A percentile compares a stretch with the other conserved stretches of the same genome.
Conservation (phyloP, 2,888 invertebrate genomes). For the Aporophyla nigra region DNA sequence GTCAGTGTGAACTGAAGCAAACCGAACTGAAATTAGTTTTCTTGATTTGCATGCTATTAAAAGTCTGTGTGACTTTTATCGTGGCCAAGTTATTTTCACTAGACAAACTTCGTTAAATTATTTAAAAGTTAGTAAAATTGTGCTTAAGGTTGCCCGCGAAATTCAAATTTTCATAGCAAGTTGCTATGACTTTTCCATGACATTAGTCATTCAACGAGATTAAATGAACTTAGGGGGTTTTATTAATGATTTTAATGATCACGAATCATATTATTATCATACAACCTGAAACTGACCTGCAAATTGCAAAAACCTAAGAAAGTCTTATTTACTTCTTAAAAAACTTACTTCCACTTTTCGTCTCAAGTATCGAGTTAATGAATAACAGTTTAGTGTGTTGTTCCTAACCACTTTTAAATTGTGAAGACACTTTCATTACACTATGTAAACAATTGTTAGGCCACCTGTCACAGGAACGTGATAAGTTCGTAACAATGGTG, state of each 20-base stretch:
- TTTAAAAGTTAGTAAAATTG: not conserved
- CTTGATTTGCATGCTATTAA: not conserved
- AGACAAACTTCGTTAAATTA: not conserved
- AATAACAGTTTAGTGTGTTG: slow-evolving; percentile 33
- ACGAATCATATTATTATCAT: too few relatives aligned
- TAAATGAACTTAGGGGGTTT: too few relatives aligned
- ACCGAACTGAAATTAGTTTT: not conserved
- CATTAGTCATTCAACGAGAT: too few relatives aligned
- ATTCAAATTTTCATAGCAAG: too few relatives aligned
- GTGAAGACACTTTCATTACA: slow-evolving; percentile 40
- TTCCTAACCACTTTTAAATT: slow-evolving; percentile 49
- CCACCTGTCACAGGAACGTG: slow-evolving; percentile 47
- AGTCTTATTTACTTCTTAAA: not conserved
- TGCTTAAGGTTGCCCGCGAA: too few relatives aligned
- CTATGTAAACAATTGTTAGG: slow-evolving; percentile 58
- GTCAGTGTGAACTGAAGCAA: not conserved
- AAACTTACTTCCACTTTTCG: slow-evolving; percentile 7
- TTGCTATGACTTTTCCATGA: too few relatives aligned
- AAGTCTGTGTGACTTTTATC: not conserved
- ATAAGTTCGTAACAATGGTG: slow-evolving; percentile 54
- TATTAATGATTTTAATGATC: too few relatives aligned
- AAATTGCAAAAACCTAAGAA: too few relatives aligned
- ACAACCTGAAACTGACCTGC: too few relatives aligned
- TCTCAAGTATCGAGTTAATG: slow-evolving; percentile 18
- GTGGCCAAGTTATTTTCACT: not conserved